Evolutionary conservation across 2,888 invertebrate species (phyloP).

Genomic region (Rosalia funebris): DNA sequence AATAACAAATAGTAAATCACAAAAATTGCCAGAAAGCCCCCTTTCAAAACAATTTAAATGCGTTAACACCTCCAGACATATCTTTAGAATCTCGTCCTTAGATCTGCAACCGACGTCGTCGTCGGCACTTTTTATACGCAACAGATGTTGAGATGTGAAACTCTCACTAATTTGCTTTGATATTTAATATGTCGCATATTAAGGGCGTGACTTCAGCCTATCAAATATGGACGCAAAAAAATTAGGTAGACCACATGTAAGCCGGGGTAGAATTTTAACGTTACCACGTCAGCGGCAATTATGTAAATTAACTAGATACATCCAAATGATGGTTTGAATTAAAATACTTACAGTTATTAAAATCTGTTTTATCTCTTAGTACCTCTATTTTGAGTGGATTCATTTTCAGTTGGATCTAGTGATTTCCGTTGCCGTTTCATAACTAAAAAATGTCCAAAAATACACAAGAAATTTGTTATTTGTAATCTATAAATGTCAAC

Average conservation of each 20-base stretch:
- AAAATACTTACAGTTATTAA: background rate
- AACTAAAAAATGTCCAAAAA: too few relatives aligned
- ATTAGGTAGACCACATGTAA: constrained; percentile 35
- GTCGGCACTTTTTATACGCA: constrained; percentile 40
- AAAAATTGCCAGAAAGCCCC: constrained; percentile 8
- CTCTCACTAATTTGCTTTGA: constrained; percentile 49
- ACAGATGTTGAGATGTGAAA: constrained; percentile 42
- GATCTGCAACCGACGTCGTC: constrained; percentile 23
- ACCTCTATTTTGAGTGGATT: too few relatives aligned
- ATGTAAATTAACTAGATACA: background rate
- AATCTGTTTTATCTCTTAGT: too few relatives aligned
- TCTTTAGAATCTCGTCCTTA: constrained; percentile 28
- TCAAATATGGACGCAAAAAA: constrained; percentile 42
- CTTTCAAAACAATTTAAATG: constrained; percentile 39
- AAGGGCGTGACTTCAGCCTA: constrained; percentile 47
- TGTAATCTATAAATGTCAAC: too few relatives aligned
- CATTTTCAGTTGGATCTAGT: too few relatives aligned
- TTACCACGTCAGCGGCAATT: constrained; percentile 15
- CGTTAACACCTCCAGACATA: constrained; percentile 44
- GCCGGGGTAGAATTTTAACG: constrained; percentile 3
- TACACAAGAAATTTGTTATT: too few relatives aligned
- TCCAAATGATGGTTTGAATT: background rate
- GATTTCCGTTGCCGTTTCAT: too few relatives aligned
- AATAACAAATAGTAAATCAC: constrained; percentile 20
- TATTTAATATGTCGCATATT: constrained; percentile 44